Evolutionary conservation across 2,113 vertebrate species (phyloP).

Genomic region (Verasper variegatus): DNA sequence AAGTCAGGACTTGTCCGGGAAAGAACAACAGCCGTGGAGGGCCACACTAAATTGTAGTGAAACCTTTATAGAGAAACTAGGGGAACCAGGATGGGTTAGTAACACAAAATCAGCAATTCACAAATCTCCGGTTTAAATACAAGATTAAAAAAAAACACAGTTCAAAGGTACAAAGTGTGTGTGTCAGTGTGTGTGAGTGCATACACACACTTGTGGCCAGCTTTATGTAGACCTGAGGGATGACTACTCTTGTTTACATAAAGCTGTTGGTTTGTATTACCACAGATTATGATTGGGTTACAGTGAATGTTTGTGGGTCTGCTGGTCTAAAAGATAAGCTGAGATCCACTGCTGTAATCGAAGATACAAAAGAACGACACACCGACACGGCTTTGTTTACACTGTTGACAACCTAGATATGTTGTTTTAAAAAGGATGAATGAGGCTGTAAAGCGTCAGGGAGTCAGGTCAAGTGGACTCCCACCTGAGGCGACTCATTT

Average conservation of each 20-base stretch:
- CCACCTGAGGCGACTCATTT: conserved; percentile 3
- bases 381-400: conserved; percentile 5
- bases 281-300: conserved; percentile 28
- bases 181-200: background rate
- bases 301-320: conserved; percentile 46
- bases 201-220: background rate
- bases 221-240: background rate
- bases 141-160: too few relatives aligned
- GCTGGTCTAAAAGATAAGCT: conserved; percentile 2
- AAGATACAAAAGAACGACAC: too few relatives aligned
- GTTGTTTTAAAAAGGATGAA: too few relatives aligned
- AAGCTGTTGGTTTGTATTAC: conserved; percentile 41
- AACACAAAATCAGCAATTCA: background rate
- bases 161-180: conserved; percentile 10
- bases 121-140: background rate
- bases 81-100: background rate
- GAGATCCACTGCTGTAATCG: conserved; percentile 4
- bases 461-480: background rate
- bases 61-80: background rate
- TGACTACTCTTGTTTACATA: conserved; percentile 43
- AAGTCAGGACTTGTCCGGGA: background rate
- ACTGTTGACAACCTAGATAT: background rate
- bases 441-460: background rate
- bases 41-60: background rate
- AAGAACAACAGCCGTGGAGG: background rate